Evolutionary conservation across 2,888 invertebrate species (phyloP).

Genomic region (Eupithecia tripunctaria): DNA sequence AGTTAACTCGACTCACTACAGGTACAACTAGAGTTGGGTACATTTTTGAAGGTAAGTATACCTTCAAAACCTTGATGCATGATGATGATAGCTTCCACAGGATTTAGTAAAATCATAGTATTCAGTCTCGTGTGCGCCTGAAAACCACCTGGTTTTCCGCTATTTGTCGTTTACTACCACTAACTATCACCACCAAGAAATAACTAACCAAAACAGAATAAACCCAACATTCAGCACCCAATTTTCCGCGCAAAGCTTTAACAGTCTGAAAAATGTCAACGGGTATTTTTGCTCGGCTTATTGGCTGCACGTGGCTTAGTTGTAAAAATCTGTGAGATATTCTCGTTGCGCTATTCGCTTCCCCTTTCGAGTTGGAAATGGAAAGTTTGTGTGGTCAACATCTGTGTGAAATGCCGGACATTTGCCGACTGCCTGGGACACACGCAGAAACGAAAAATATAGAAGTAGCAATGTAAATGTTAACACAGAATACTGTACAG

Average conservation of each 20-base stretch:
- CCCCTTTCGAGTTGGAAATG: not conserved
- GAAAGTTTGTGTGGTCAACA: slow-evolving; percentile 4
- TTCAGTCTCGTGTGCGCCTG: not conserved
- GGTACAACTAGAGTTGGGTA: too few species aligned
- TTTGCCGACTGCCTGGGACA: not conserved
- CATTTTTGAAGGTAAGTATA: too few species aligned
- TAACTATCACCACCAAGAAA: not conserved
- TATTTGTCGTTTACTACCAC: not conserved
- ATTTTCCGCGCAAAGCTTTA: not conserved
- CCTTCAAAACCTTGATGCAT: too few species aligned
- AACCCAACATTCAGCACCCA: slow-evolving; percentile 1
- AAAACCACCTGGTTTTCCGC: not conserved
- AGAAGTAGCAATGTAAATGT: too few species aligned
- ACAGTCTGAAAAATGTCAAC: not conserved
- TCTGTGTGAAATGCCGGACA: not conserved
- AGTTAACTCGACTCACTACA: too few species aligned
- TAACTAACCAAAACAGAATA: not conserved
- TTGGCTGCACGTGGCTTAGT: not conserved
- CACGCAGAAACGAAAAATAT: not conserved
- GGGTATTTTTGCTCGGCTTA: not conserved
- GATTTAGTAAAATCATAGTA: not conserved
- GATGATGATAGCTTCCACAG: too few species aligned
- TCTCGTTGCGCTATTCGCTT: slow-evolving; percentile 1
- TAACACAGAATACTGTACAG: too few species aligned
- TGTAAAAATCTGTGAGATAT: not conserved